A percentile compares a stretch with the other conserved stretches of the same genome.
phyloP scores from a whole-genome alignment of 2,113 vertebrate species.

The Syngnathus floridae region DNA sequence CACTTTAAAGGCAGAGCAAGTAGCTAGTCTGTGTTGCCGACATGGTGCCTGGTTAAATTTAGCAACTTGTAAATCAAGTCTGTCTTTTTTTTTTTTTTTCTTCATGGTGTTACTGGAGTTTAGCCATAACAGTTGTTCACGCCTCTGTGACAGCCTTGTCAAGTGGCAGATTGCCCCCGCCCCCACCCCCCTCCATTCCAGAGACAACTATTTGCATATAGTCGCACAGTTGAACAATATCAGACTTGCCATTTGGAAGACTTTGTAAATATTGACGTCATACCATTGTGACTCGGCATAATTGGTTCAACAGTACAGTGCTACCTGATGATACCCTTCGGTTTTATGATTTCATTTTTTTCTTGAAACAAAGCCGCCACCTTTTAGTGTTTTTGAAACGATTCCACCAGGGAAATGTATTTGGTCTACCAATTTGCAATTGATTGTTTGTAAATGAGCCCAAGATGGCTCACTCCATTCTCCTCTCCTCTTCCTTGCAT shows the following conservation, averaged over 20 bases:
- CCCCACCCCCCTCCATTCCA: too few species aligned
- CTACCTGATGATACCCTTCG: too few species aligned
- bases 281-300: background rate
- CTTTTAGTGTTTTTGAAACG: too few species aligned
- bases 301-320: background rate
- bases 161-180: background rate
- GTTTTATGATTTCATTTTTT: too few species aligned
- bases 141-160: background rate
- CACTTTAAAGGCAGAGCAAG: background rate
- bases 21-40: background rate
- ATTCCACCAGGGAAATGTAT: too few species aligned
- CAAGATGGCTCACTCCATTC: too few species aligned
- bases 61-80: background rate
- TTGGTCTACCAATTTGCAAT: too few species aligned
- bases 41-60: background rate
- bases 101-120: background rate
- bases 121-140: background rate
- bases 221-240: too few species aligned
- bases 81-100: too few species aligned
- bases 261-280: too few species aligned
- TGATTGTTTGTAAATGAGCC: background rate
- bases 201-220: too few species aligned
- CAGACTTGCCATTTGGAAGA: background rate
- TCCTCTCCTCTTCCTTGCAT: conserved; percentile 6
- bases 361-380: too few species aligned